Percentiles rank a stretch among this genome's conserved stretches.
Conservation (phyloP, 2,113 vertebrate species). For the Tapirus terrestris region DNA sequence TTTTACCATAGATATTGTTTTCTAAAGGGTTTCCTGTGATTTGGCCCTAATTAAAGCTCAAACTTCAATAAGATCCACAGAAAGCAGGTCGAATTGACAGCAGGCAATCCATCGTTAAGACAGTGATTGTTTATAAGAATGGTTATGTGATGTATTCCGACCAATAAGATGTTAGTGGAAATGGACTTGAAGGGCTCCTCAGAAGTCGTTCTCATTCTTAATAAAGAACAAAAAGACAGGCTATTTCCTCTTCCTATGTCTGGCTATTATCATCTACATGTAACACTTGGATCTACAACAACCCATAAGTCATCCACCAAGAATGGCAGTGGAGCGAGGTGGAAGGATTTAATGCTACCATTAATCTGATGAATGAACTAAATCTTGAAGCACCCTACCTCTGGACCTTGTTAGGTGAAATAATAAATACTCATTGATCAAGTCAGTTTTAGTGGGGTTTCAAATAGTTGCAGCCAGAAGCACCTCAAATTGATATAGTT, state of each 20-base stretch:
- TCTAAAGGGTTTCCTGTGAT: not conserved
- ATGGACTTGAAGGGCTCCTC: not conserved
- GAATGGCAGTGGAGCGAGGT: not conserved
- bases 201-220: not conserved
- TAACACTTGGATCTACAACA: not conserved
- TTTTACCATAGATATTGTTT: not conserved
- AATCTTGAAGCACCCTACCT: not conserved
- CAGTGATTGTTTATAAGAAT: not conserved
- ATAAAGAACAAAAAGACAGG: not conserved
- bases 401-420: not conserved
- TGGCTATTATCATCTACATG: not conserved
- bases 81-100: not conserved
- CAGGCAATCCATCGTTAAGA: not conserved
- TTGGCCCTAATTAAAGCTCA: not conserved
- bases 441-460: not conserved
- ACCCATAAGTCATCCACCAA: not conserved
- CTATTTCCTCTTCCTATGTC: not conserved
- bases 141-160: not conserved
- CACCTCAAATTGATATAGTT: not conserved
- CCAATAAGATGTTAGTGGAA: not conserved
- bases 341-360: not conserved
- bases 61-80: not conserved
- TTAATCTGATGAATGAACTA: not conserved
- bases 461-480: not conserved
- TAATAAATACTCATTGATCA: not conserved